Conservation (phyloP, 2,113 vertebrate species). For the Cygnus buccinator region DNA sequence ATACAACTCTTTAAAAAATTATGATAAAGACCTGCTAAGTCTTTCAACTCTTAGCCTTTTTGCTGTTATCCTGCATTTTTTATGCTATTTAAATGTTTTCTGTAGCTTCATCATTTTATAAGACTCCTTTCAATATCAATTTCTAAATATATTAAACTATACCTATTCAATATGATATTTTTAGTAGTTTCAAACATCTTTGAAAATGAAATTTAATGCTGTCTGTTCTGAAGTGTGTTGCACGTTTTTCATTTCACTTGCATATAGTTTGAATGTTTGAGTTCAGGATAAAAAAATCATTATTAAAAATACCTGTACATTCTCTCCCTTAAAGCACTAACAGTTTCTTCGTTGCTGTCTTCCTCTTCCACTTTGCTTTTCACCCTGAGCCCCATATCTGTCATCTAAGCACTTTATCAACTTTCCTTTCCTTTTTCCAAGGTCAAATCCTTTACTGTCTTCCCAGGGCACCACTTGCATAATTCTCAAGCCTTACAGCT, state of each 20-base stretch:
- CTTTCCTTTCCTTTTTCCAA: not conserved
- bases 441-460: not conserved
- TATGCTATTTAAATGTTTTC: slow-evolving; percentile 22
- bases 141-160: slow-evolving; percentile 14
- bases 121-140: slow-evolving; percentile 7
- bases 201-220: not conserved
- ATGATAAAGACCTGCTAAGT: slow-evolving; percentile 81
- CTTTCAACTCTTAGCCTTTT: slow-evolving; percentile 48
- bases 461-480: not conserved
- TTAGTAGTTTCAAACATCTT: slow-evolving; percentile 2
- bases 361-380: not conserved
- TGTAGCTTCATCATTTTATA: slow-evolving; percentile 39
- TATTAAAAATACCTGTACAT: not conserved
- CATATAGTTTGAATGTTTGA: not conserved
- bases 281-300: not conserved
- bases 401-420: not conserved
- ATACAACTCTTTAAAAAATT: slow-evolving; percentile 86
- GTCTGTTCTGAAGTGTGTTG: not conserved
- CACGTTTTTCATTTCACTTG: not conserved
- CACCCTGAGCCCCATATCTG: not conserved
- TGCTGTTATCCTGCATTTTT: slow-evolving; percentile 22
- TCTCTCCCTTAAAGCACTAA: not conserved
- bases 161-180: not conserved
- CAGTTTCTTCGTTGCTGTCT: not conserved
- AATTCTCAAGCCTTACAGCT: not conserved